These are phyloP conservation scores for Dunckerocampus dactyliophorus DNA, from an alignment of 2,113 vertebrate genomes.

Conservation along the genomic window DNA sequence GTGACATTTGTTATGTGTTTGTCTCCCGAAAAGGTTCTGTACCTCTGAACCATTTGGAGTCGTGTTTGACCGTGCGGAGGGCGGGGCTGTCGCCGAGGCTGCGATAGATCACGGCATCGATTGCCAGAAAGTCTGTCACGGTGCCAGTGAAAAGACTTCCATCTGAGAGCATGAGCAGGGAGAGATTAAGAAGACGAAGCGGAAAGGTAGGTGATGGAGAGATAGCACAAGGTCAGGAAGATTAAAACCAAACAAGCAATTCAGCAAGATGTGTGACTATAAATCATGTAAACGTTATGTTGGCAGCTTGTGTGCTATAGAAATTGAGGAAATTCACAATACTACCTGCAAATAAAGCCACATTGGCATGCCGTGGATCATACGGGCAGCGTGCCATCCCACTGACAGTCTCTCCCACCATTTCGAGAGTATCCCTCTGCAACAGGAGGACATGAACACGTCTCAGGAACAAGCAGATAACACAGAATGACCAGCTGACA, in stretches of 20 bases:
- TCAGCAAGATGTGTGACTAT: conserved; percentile 46
- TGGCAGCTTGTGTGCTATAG: conserved; percentile 11
- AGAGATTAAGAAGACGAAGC: conserved; percentile 37
- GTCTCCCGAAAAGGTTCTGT: conserved; percentile 28
- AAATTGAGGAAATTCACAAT: not conserved
- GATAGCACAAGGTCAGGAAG: conserved; percentile 66
- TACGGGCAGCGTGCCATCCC: conserved; percentile 98
- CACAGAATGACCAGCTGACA: conserved; percentile 12
- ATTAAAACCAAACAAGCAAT: conserved; percentile 63
- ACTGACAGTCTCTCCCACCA: conserved; percentile 85
- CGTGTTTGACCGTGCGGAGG: conserved; percentile 93
- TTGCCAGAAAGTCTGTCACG: conserved; percentile 94
- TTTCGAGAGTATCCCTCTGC: conserved; percentile 88
- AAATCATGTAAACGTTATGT: conserved; percentile 56
- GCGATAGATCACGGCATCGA: conserved; percentile 95
- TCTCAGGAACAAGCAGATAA: conserved; percentile 19
- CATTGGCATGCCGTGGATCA: conserved; percentile 93
- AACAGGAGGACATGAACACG: conserved; percentile 17
- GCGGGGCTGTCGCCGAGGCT: conserved; percentile 89
- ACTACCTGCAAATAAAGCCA: conserved; percentile 92
- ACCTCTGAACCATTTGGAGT: conserved; percentile 99
- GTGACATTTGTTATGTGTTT: conserved; percentile 2
- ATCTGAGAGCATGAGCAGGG: conserved; percentile 65
- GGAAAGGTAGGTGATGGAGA: conserved; percentile 41
- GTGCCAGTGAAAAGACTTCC: conserved; percentile 95